Evolutionary conservation across 2,888 invertebrate species (phyloP).

Genomic region (Steinernema scapterisci): DNA sequence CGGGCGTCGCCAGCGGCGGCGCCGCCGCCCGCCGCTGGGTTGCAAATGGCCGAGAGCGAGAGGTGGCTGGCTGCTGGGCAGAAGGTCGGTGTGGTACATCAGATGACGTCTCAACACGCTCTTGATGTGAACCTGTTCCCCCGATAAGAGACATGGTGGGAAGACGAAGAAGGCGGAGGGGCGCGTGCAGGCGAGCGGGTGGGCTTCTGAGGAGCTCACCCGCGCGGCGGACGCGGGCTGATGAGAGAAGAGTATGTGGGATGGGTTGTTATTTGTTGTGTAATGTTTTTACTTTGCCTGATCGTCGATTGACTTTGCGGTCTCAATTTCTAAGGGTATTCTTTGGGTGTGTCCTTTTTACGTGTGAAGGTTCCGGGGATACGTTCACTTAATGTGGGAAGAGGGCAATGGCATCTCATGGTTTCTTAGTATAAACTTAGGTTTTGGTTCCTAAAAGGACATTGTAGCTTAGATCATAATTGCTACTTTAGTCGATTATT

Average conservation of each 20-base stretch:
- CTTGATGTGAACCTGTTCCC: constrained; percentile 22
- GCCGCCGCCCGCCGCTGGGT: not conserved
- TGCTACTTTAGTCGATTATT: too few relatives aligned
- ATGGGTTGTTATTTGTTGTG: constrained; percentile 27
- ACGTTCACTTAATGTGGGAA: too few relatives aligned
- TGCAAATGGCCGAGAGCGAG: not conserved
- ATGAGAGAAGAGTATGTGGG: too few relatives aligned
- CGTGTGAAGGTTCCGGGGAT: too few relatives aligned
- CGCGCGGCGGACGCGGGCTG: too few relatives aligned
- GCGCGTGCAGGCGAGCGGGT: not conserved
- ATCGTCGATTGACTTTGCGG: not conserved
- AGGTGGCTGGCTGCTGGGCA: too few relatives aligned
- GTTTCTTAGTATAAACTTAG: too few relatives aligned
- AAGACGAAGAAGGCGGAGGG: not conserved
- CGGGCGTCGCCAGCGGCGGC: not conserved
- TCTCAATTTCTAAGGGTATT: not conserved
- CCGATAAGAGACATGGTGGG: not conserved
- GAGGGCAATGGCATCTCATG: too few relatives aligned
- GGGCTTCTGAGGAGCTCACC: not conserved
- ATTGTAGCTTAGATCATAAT: too few relatives aligned
- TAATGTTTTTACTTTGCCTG: constrained; percentile 32
- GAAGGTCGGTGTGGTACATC: not conserved
- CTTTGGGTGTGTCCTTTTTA: not conserved
- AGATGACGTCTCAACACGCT: not conserved
- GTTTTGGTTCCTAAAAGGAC: too few relatives aligned